These are phyloP conservation scores for Telenomus remus DNA, from an alignment of 1,140 invertebrate genomes.

Conservation along the genomic window DNA sequence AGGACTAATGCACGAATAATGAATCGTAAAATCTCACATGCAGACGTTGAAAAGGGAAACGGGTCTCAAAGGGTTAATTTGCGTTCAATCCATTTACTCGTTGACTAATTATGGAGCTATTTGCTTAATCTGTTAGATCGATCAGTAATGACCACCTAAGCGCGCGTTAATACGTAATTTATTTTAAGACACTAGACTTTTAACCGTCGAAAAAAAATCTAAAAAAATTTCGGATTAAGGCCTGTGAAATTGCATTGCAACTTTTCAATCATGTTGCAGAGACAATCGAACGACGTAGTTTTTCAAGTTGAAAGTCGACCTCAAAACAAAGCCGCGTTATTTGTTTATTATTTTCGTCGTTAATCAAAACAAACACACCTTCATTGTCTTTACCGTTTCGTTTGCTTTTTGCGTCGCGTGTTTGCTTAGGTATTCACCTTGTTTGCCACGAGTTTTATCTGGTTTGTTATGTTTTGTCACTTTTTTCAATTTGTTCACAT, in stretches of 20 bases:
- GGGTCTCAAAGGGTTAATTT: conserved; percentile 12
- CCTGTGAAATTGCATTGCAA: too few relatives aligned
- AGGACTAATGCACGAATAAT: too few relatives aligned
- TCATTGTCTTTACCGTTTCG: conserved; percentile 8
- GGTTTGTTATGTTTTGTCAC: conserved; percentile 12
- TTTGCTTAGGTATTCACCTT: conserved; percentile 5
- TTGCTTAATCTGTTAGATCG: conserved; percentile 12
- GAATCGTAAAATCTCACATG: not conserved
- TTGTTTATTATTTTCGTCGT: conserved; percentile 1
- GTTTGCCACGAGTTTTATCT: conserved; percentile 9
- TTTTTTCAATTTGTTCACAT: conserved; percentile 7
- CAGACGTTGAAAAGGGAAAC: not conserved
- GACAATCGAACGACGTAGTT: not conserved
- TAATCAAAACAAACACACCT: conserved; percentile 6
- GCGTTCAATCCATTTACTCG: conserved; percentile 2
- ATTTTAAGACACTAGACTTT: too few relatives aligned
- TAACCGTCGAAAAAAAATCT: too few relatives aligned
- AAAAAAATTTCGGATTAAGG: too few relatives aligned
- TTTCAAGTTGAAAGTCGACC: not conserved
- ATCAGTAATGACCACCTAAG: conserved; percentile 5
- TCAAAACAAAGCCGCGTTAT: conserved; percentile 4
- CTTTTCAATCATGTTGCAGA: too few relatives aligned
- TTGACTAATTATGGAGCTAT: conserved; percentile 11
- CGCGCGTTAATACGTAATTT: too few relatives aligned
- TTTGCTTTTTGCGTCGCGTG: conserved; percentile 3